Base-by-base conservation (phyloP, 2,797 vertebrate genomes). In the Sebastes cheni region DNA sequence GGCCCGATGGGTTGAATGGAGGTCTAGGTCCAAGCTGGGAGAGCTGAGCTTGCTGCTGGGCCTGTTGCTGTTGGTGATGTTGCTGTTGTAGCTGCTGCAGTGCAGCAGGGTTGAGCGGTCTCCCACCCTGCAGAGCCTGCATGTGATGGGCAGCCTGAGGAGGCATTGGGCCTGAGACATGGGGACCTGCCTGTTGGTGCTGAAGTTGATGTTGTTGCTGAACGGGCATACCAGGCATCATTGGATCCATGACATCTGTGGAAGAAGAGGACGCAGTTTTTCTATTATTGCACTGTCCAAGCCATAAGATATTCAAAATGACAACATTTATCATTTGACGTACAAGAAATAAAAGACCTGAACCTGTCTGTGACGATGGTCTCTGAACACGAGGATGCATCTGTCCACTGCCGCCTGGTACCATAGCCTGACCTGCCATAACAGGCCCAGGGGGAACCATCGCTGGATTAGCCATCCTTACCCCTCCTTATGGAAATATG, bases 361-460 rank as follows among this genome's bases (percentile, higher is more conserved):
- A 96, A 99, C 99, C 98, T 96, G 97, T 94, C 89, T 99, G 98
- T 75, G 96, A 96, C 83, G 97, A 83, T 83, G 97, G 97, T 87
- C 97, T 97, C 73, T 95, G 95, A 78, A 96, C 91, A 91, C 98
- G 97, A 67, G 97, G 96, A 82, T 97, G 98, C 91, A 99, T 96
- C 83, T 99, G 98, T 91, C 96, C 95, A 93, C 94, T 97, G 91
- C 95, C 93, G 82, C 97, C 95, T 68, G 96, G 94, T 78, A 96
- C 91, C 93, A 98, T 96, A 89, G 97, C 95, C 81, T 97, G 96
- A 74, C 96, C 95, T 71, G 97, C 90, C 92, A 99, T 93, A 32
- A 94, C 97, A 88, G 97, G 96, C 75, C 96, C 95, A 85, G 97
- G 95, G 36, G 97, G 95, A 92, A 98, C 97, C 98, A 99, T 97